Conservation (phyloP, 1,140 invertebrate genomes). For the Brevipalpus yothersi region DNA sequence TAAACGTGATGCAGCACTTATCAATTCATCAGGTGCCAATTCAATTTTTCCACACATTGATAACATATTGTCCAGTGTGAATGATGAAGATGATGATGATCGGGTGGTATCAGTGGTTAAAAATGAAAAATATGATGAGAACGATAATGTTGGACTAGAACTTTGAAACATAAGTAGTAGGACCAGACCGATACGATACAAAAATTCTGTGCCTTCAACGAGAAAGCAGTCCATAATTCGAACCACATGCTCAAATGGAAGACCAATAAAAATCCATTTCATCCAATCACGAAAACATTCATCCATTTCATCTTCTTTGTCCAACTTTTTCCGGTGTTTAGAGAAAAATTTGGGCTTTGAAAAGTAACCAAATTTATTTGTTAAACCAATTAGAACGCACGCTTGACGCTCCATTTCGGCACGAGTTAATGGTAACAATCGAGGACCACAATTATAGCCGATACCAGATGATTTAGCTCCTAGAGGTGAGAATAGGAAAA, state of each 20-base stretch:
- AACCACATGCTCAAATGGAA: constrained; percentile 9
- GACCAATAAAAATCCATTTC: constrained; percentile 9
- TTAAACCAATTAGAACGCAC: constrained; percentile 48
- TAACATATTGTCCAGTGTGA: constrained; percentile 3
- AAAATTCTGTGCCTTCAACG: constrained; percentile 10
- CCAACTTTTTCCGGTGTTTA: constrained; percentile 1
- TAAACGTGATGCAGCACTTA: not conserved
- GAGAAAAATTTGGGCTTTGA: not conserved
- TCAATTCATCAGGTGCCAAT: not conserved
- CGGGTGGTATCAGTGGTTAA: not conserved
- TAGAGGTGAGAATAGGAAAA: too few species aligned
- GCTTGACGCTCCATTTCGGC: constrained; percentile 68
- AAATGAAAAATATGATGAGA: too few species aligned
- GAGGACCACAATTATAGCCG: constrained; percentile 47
- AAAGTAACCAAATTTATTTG: constrained; percentile 51
- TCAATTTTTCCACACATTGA: constrained; percentile 6
- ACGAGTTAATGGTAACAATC: constrained; percentile 82
- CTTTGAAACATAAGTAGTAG: not conserved
- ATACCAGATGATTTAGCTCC: not conserved
- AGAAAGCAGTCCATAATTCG: constrained; percentile 11
- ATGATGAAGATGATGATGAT: not conserved
- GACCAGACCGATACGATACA: constrained; percentile 8
- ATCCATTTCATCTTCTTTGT: constrained; percentile 4
- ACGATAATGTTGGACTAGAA: not conserved
- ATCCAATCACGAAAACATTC: constrained; percentile 5